phyloP scores from a whole-genome alignment of 2,113 vertebrate species.

The Sardina pilchardus region DNA sequence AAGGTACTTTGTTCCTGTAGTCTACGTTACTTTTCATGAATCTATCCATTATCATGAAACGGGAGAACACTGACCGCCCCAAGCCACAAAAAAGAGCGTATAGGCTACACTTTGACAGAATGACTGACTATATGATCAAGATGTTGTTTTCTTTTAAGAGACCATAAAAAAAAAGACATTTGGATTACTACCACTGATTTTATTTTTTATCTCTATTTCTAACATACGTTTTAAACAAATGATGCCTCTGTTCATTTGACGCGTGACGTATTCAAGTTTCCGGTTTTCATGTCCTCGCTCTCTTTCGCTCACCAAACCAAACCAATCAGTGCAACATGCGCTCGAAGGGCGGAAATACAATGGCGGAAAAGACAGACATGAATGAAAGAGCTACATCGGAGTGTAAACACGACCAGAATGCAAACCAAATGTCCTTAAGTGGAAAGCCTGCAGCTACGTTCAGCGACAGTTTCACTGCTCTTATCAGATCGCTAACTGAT shows the following conservation, averaged over 20 bases:
- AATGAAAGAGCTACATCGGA: not conserved
- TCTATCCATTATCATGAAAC: too few relatives aligned
- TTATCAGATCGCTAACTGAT: constrained; percentile 60
- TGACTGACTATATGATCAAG: too few relatives aligned
- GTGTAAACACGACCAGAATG: constrained; percentile 26
- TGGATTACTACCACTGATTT: too few relatives aligned
- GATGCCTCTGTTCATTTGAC: not conserved
- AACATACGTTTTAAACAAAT: not conserved
- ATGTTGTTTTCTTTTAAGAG: too few relatives aligned
- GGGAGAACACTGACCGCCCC: too few relatives aligned
- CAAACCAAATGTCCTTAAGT: constrained; percentile 21
- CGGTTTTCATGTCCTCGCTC: not conserved
- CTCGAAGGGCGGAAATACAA: constrained; percentile 39
- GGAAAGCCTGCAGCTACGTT: constrained; percentile 45
- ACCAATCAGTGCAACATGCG: constrained; percentile 59
- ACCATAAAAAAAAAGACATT: too few relatives aligned
- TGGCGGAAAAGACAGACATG: constrained; percentile 62
- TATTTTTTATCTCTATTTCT: too few relatives aligned
- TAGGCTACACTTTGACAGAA: too few relatives aligned
- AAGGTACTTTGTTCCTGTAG: too few relatives aligned
- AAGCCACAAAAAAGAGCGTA: too few relatives aligned
- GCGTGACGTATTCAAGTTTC: not conserved
- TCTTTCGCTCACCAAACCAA: not conserved
- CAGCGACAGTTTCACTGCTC: constrained; percentile 52
- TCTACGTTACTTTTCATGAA: too few relatives aligned